Evolutionary conservation across 2,797 vertebrate genomes (phyloP).

Genomic region (Gephyroberyx darwinii): DNA sequence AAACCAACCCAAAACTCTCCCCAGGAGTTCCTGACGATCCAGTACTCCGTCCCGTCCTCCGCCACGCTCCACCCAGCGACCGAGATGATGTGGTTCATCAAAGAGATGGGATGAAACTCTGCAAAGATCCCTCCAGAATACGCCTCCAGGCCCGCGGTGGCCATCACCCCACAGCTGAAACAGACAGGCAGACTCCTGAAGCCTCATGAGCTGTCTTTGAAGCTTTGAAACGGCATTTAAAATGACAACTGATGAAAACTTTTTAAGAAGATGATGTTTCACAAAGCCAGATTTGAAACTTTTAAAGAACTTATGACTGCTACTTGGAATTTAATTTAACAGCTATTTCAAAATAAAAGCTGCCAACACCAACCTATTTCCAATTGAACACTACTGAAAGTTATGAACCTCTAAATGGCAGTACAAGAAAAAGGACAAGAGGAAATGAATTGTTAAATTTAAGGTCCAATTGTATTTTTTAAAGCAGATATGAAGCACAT

Average conservation of each 20-base stretch:
- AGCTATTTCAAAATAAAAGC: conserved; percentile 10
- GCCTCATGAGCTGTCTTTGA: too few species aligned
- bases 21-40: conserved; percentile 98
- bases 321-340: conserved; percentile 22
- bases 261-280: conserved; percentile 1
- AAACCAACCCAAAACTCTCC: conserved; percentile 93
- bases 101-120: conserved; percentile 79
- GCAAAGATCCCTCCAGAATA: conserved; percentile 90
- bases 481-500: not conserved
- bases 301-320: conserved; percentile 24
- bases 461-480: not conserved
- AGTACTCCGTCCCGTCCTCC: conserved; percentile 85
- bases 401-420: too few species aligned
- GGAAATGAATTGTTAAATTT: not conserved
- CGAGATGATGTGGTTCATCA: conserved; percentile 91
- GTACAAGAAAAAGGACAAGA: not conserved
- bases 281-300: not conserved
- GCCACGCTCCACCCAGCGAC: conserved; percentile 92
- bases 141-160: conserved; percentile 84
- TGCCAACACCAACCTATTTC: not conserved
- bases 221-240: not conserved
- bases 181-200: not conserved
- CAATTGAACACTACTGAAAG: conserved; percentile 2
- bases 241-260: not conserved
- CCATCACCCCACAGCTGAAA: conserved; percentile 94